Evolutionary conservation across 2,797 vertebrate species (phyloP), one percentile per base, ranked within the genome.

Genomic region (Ctenosaura bakeri): DNA sequence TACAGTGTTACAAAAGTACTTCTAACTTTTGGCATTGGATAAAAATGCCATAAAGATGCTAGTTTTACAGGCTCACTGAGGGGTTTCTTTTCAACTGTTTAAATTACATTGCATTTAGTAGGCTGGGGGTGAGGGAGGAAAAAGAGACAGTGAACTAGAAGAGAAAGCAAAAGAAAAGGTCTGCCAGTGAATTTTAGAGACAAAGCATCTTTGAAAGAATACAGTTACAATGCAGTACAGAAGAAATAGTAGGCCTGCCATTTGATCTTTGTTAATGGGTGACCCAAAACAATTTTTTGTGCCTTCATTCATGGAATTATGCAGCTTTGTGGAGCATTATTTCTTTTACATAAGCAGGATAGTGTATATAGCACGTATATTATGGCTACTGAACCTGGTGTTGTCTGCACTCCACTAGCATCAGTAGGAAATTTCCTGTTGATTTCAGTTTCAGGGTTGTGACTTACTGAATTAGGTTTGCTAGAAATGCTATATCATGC

Each of bases 161-260:
- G 46, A 78, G n/a, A 85, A 89, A 89, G 85, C 59, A 79, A 66
- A 89, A 85, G 73, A 54, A 85, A 78, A 83, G 59, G 54, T 79
- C 83, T 89, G 32, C 5, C 62, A 79, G 29, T 89, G 83, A 78
- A 69, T 71, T 80, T 80, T 85, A 80, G 46, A 54, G 50, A 86
- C 62, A 80, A 90, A 89, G 83, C 76, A 78, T 9, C 88, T 42
- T 69, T 66, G 29, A 69, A 82, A 29, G 13, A 32, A 32, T 69
- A 66, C 1, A 42, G 83, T 13, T 90, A 54, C 26, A 92, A 78
- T n/a, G 91, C 66, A 83, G 16, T 62, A 82, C 20, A n/a, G 79
- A 80, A 29, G 83, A 90, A 93, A 71, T 50, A 86, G 76, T 64
- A 76, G 87, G n/a, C 20, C 10, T 87, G 86, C 86, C 62, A 84